Conservation (phyloP, 2,113 vertebrate genomes). For the Zingel zingel region DNA sequence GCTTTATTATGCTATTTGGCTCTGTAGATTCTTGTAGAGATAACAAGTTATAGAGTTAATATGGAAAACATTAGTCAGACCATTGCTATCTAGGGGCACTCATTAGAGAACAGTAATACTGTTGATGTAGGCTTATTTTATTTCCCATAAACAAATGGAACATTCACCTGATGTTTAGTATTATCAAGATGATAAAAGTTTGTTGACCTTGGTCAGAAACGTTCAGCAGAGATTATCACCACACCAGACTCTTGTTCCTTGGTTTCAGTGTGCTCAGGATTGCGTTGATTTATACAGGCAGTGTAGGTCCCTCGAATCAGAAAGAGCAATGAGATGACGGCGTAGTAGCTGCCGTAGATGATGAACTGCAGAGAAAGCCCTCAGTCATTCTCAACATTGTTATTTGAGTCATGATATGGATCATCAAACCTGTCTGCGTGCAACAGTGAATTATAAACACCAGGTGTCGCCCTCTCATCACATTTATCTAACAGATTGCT, state of each 20-base stretch:
- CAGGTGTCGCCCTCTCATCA: conserved; percentile 49
- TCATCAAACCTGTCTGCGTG: not conserved
- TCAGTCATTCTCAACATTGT: not conserved
- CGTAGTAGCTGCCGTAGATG: conserved; percentile 82
- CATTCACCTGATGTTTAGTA: not conserved
- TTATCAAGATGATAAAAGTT: not conserved
- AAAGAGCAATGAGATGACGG: conserved; percentile 77
- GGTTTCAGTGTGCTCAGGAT: not conserved
- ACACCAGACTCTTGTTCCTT: not conserved
- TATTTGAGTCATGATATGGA: not conserved
- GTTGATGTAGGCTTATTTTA: not conserved
- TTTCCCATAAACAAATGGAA: not conserved
- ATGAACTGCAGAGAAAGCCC: conserved; percentile 68
- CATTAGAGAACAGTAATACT: not conserved
- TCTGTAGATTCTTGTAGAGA: not conserved
- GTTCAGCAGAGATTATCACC: conserved; percentile 50
- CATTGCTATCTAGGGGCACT: not conserved
- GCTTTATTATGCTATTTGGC: conserved; percentile 1
- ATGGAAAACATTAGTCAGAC: not conserved
- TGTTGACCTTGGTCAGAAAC: conserved; percentile 53
- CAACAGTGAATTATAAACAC: conserved; percentile 35
- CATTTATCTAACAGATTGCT: not conserved
- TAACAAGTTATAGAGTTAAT: not conserved
- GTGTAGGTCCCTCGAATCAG: conserved; percentile 76
- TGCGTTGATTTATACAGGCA: conserved; percentile 32